Evolutionary conservation across 2,888 invertebrate species (phyloP).

Genomic region (Polyommatus icarus): DNA sequence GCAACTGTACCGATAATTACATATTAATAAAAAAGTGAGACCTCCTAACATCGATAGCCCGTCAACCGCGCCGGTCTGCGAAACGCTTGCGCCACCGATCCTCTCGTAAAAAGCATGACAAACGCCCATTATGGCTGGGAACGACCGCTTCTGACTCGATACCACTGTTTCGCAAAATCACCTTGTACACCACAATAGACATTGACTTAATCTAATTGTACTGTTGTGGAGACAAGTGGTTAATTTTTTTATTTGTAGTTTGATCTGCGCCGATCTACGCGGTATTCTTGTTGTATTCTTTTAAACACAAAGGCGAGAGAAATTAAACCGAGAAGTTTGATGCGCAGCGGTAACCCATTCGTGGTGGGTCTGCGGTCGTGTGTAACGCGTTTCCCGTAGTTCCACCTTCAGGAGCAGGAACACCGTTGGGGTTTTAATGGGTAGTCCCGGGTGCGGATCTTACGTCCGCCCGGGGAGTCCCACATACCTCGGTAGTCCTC

Average conservation of each 20-base stretch:
- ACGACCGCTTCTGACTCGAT: constrained; percentile 48
- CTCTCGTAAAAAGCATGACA: constrained; percentile 56
- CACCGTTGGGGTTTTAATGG: no score
- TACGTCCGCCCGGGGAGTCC: no score
- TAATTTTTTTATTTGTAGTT: neutral
- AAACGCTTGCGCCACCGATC: constrained; percentile 44
- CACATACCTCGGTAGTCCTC: no score
- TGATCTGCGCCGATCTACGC: neutral
- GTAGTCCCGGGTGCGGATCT: no score
- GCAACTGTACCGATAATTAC: constrained; percentile 28
- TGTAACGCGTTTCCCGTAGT: no score
- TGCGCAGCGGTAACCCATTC: no score
- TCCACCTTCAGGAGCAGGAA: no score
- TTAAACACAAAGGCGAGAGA: no score
- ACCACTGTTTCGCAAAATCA: constrained; percentile 56
- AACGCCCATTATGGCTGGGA: constrained; percentile 50
- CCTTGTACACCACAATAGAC: constrained; percentile 61
- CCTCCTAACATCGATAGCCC: constrained; percentile 44
- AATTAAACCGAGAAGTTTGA: no score
- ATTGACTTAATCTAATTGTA: constrained; percentile 52
- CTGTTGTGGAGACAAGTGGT: constrained; percentile 40
- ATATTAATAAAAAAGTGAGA: constrained; percentile 58
- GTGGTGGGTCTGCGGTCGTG: no score
- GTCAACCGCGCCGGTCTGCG: constrained; percentile 44
- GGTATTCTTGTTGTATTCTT: no score